Conservation (phyloP, 1,140 invertebrate species). For the Cotesia vestalis region DNA sequence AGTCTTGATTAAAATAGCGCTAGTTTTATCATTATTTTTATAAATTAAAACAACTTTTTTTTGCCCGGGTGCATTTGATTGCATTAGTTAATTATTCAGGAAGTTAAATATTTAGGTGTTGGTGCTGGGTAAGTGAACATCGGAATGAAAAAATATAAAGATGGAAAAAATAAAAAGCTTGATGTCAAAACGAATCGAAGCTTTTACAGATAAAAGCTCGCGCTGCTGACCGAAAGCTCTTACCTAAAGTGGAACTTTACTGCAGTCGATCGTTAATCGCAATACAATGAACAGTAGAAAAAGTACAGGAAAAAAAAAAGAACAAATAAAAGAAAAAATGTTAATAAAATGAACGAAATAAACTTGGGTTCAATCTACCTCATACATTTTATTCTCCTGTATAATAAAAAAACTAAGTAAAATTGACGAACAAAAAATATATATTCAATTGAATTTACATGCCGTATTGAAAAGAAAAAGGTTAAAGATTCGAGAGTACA, state of each 20-base stretch:
- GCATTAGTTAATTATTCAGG: no score
- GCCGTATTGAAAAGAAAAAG: no score
- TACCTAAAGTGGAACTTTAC: slow-evolving; percentile 30
- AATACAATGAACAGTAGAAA: slow-evolving; percentile 17
- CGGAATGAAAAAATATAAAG: slow-evolving; percentile 22
- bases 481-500: no score
- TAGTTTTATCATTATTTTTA: no score
- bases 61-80: no score
- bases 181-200: slow-evolving; percentile 31
- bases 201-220: slow-evolving; percentile 41
- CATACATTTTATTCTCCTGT: background rate
- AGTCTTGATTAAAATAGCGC: no score
- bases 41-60: no score
- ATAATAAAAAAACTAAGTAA: background rate
- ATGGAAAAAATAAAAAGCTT: slow-evolving; percentile 26
- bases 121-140: background rate
- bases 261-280: slow-evolving; percentile 29
- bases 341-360: background rate
- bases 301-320: background rate
- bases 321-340: background rate
- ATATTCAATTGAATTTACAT: no score
- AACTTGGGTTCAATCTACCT: background rate
- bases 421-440: background rate
- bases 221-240: slow-evolving; percentile 35
- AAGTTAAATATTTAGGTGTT: no score